Evolutionary conservation across 2,888 invertebrate genomes (phyloP), one percentile per base, ranked within the genome.

Genomic region (Sarcophaga caerulescens): DNA sequence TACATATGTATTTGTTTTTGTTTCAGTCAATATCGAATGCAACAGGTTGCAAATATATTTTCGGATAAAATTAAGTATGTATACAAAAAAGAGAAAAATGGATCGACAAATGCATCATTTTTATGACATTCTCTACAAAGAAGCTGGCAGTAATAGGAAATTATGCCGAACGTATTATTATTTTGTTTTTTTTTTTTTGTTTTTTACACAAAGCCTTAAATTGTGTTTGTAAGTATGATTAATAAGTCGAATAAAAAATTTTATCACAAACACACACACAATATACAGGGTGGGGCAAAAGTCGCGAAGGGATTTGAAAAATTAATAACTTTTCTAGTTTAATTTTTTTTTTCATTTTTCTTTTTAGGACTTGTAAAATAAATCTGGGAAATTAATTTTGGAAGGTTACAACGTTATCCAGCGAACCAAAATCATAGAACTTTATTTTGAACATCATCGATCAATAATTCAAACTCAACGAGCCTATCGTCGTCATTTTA

Each of bases 131-230:
- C 2, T 68, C 44, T 35, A 17, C 10, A 19, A 35, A 35, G 5
- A 52, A 52, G 52, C 12, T 52, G 74, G 78, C 83, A 68, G 75
- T 85, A 85, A 85, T 74, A 57, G 52, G 78, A 71, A 81, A 76
- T 76, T 76, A 78, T 73, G 47, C 68, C 59, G 11, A 14, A 44
- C 21, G 12, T 52, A 14, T 52, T 52, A 52, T 52, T 60, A 52
- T 25, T 23, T 80, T 63, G 21, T n/a, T 52, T 65, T 52, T 52
- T 44, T n/a, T n/a, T n/a, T n/a, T 23, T 80, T 63, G 21, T n/a
- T 52, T 65, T 52, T 52, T 44, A 63, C 62, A 47, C 66, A 76
- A 75, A 14, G 47, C 17, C 35, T 35, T 47, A 12, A 44, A 21
- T 68, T 35, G 52, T 23, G 25, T 10, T n/a, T 8, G 12, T n/a